phyloP scores from a whole-genome alignment of 2,113 vertebrate genomes.

The Numida meleagris region DNA sequence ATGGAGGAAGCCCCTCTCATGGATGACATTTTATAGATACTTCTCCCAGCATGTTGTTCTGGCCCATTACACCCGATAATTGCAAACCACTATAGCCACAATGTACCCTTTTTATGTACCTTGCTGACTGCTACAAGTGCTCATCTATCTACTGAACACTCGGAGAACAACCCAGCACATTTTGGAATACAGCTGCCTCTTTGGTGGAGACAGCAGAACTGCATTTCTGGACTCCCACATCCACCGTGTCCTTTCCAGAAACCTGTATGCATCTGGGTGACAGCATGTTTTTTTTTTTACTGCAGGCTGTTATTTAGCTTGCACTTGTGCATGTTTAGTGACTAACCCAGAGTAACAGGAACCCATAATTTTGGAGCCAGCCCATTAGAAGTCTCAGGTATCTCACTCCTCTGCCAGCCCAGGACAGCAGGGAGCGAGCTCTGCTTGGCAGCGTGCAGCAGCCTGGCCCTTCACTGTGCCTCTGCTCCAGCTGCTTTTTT shows the following conservation, averaged over 20 bases:
- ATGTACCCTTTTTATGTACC: neutral
- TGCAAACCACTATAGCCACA: neutral
- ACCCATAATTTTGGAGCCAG: neutral
- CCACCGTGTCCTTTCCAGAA: neutral
- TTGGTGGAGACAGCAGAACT: neutral
- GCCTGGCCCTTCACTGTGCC: neutral
- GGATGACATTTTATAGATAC: neutral
- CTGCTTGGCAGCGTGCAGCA: neutral
- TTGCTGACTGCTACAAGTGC: neutral
- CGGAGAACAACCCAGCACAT: neutral
- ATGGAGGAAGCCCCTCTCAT: neutral
- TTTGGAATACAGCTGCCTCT: neutral
- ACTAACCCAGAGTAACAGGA: constrained; percentile 15
- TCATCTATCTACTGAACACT: neutral
- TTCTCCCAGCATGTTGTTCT: neutral
- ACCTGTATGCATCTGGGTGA: neutral
- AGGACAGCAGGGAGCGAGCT: neutral
- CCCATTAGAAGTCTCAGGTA: neutral
- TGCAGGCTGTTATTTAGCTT: neutral
- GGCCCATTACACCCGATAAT: neutral
- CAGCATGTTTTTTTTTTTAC: neutral
- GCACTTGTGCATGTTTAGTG: fast-evolving
- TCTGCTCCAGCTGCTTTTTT: neutral
- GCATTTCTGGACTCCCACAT: neutral
- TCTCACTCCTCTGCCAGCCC: neutral